Percentiles rank a stretch among this genome's conserved stretches.
These are phyloP conservation scores for Crocodylus rhombifer DNA, from an alignment of 2,797 vertebrate genomes.

Conservation along the genomic window DNA sequence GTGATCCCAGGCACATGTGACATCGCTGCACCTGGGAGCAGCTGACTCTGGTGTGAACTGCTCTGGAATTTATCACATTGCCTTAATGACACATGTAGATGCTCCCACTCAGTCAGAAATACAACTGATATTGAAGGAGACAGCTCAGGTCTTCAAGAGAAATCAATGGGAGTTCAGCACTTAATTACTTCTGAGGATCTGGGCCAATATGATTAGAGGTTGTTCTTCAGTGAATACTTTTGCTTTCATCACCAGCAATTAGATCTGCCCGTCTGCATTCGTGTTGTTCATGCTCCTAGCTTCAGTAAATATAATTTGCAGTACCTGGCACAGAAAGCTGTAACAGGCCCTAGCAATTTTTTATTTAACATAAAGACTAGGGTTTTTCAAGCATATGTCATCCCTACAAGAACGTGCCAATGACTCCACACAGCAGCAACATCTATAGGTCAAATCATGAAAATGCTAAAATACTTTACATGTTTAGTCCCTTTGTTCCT, in stretches of 20 bases:
- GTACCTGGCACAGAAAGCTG: neutral
- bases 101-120: neutral
- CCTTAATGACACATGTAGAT: too few species aligned
- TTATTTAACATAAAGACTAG: neutral
- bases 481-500: neutral
- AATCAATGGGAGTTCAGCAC: too few species aligned
- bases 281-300: neutral
- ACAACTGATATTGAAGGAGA: conserved; percentile 6
- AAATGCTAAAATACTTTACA: neutral
- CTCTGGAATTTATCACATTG: neutral
- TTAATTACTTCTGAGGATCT: too few species aligned
- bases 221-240: neutral
- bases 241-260: neutral
- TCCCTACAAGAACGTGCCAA: neutral
- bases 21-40: too few species aligned
- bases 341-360: neutral
- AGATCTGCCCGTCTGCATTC: neutral
- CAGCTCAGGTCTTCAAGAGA: neutral
- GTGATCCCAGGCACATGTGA: too few species aligned
- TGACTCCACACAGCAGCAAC: neutral
- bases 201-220: neutral
- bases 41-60: neutral
- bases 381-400: neutral
- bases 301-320: rapidly evolving
- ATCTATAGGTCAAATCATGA: neutral